Conservation (phyloP, 2,888 invertebrate species). For the Phortica okadai region DNA sequence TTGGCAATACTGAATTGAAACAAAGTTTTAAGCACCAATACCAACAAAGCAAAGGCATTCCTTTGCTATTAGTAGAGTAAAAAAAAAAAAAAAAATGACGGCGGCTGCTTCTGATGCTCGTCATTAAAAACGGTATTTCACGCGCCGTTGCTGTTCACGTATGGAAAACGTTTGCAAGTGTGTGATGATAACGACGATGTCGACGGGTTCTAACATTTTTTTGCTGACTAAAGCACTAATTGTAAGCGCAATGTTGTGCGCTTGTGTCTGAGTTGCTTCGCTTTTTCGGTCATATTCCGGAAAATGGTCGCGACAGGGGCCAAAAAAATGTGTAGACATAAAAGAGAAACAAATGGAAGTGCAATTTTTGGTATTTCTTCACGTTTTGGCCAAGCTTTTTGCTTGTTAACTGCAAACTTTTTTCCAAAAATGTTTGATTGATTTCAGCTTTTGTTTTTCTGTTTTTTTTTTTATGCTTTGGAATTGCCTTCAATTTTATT, state of each 20-base stretch:
- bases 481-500: not conserved
- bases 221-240: conserved; percentile 21
- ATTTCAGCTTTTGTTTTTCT: not conserved
- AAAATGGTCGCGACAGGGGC: not conserved
- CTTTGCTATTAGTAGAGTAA: too few relatives aligned
- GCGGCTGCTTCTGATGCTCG: too few relatives aligned
- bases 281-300: not conserved
- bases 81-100: too few relatives aligned
- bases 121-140: too few relatives aligned
- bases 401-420: conserved; percentile 8
- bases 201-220: conserved; percentile 40
- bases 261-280: not conserved
- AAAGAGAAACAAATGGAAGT: not conserved
- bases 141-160: too few relatives aligned
- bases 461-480: not conserved
- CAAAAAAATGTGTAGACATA: conserved; percentile 32
- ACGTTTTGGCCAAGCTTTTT: conserved; percentile 2
- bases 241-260: conserved; percentile 16
- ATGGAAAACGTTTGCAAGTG: not conserved
- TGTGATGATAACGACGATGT: conserved; percentile 1
- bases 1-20: too few relatives aligned
- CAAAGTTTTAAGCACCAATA: too few relatives aligned
- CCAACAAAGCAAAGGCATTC: too few relatives aligned
- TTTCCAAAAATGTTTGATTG: conserved; percentile 6
- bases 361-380: not conserved